Conservation (phyloP, 2,113 vertebrate species). For the Calidris pygmaea region DNA sequence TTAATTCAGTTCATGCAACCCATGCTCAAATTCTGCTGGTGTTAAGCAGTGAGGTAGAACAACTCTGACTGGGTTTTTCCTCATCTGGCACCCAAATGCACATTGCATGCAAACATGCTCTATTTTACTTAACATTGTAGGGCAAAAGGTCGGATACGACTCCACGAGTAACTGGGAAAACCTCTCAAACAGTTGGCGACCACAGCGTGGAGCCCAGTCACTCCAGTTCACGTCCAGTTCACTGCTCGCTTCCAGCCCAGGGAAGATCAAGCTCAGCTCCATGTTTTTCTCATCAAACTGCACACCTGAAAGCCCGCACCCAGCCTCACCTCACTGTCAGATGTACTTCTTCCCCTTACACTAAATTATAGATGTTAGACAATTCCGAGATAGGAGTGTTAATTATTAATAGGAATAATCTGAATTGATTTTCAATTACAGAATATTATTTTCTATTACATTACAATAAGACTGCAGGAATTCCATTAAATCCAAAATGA, state of each 20-base stretch:
- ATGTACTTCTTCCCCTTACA: not conserved
- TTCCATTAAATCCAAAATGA: conserved; percentile 65
- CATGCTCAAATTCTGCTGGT: not conserved
- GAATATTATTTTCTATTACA: conserved; percentile 71
- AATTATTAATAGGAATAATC: conserved; percentile 77
- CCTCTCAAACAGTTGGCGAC: fast-evolving
- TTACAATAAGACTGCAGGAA: conserved; percentile 62
- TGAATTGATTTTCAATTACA: conserved; percentile 74
- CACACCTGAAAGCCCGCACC: not conserved
- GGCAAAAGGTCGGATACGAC: not conserved
- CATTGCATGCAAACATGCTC: fast-evolving
- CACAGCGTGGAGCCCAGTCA: fast-evolving
- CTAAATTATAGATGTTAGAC: conserved; percentile 59
- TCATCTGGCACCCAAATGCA: not conserved
- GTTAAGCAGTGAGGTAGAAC: not conserved
- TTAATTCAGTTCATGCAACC: fast-evolving
- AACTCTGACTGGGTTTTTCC: not conserved
- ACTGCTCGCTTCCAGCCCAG: not conserved
- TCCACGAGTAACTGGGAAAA: not conserved
- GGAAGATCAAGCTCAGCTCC: not conserved
- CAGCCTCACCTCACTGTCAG: not conserved
- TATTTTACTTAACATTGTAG: fast-evolving
- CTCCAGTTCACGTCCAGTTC: not conserved
- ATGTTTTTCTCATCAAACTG: not conserved
- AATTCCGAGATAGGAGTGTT: conserved; percentile 58